Evolutionary conservation across 2,113 vertebrate genomes (phyloP).

Genomic region (Empidonax traillii): DNA sequence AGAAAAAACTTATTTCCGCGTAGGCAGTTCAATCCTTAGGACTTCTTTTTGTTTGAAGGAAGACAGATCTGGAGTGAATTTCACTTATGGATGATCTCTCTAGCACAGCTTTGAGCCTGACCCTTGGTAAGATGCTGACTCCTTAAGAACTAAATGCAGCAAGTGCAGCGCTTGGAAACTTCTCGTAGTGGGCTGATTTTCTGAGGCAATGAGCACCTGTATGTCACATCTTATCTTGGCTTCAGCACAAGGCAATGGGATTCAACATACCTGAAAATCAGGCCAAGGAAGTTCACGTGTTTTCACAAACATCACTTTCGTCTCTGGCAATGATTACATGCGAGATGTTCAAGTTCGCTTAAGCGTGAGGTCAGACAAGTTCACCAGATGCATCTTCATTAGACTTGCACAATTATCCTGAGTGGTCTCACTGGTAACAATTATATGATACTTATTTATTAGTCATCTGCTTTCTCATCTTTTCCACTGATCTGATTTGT

Average conservation of each 20-base stretch:
- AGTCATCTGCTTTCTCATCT: not conserved
- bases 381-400: not conserved
- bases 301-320: not conserved
- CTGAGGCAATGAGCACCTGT: constrained; percentile 27
- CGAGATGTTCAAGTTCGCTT: not conserved
- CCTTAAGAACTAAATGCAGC: constrained; percentile 15
- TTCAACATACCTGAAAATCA: constrained; percentile 1
- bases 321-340: not conserved
- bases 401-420: not conserved
- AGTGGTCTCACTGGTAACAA: not conserved
- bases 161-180: constrained; percentile 26
- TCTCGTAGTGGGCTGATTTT: constrained; percentile 33
- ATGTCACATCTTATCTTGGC: not conserved
- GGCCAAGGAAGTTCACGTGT: not conserved
- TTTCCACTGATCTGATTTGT: not conserved
- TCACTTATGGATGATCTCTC: constrained; percentile 23
- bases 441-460: not conserved
- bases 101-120: constrained; percentile 16
- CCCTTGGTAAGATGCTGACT: constrained; percentile 51
- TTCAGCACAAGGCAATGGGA: not conserved
- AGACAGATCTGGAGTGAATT: constrained; percentile 30
- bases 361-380: not conserved
- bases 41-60: constrained; percentile 43
- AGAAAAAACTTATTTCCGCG: not conserved
- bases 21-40: constrained; percentile 3